These are phyloP conservation scores for Acleris emargana DNA, from an alignment of 2,888 invertebrate species.

Conservation along the genomic window DNA sequence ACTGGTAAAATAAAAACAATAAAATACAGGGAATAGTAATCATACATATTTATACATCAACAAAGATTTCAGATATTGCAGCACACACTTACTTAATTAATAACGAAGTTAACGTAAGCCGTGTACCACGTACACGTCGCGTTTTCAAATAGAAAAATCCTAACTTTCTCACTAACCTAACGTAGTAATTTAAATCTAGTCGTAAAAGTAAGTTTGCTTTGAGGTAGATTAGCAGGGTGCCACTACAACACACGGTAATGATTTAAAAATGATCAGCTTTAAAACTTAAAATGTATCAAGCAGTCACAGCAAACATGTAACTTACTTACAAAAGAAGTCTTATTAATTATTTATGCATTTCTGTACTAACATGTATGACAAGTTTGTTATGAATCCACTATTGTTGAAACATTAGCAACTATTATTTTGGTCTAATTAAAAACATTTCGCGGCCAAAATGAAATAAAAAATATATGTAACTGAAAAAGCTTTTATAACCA, in stretches of 20 bases:
- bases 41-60: constrained; percentile 69
- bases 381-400: too few species aligned
- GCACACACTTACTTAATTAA: constrained; percentile 66
- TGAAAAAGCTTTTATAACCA: too few species aligned
- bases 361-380: too few species aligned
- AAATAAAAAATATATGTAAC: neutral
- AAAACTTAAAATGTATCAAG: neutral
- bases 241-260: constrained; percentile 2
- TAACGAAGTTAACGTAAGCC: constrained; percentile 38
- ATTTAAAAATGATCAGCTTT: neutral
- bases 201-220: constrained; percentile 79
- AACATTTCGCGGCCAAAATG: too few species aligned
- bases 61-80: constrained; percentile 70
- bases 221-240: constrained; percentile 73
- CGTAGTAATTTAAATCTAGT: constrained; percentile 74
- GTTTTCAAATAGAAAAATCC: constrained; percentile 68
- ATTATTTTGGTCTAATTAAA: too few species aligned
- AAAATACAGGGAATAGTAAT: constrained; percentile 55
- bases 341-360: too few species aligned
- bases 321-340: too few species aligned
- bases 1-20: constrained; percentile 22
- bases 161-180: constrained; percentile 78
- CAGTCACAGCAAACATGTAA: too few species aligned
- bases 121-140: constrained; percentile 54
- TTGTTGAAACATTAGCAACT: too few species aligned